Conservation (phyloP, 1,140 invertebrate species). For the Cotesia chilonis region DNA sequence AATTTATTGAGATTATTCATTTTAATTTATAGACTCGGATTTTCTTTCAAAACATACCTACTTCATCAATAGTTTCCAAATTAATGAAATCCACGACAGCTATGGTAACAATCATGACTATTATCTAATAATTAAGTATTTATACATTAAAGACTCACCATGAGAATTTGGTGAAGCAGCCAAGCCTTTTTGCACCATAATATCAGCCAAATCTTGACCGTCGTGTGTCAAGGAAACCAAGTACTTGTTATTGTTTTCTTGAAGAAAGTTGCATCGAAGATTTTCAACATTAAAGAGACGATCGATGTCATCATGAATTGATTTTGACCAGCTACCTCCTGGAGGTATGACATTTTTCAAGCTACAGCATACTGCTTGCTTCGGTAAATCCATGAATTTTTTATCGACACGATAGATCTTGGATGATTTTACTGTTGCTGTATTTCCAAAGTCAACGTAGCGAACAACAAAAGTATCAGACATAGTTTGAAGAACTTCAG, state of each 20-base stretch:
- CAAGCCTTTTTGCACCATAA: slow-evolving; percentile 61
- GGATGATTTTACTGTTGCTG: slow-evolving; percentile 66
- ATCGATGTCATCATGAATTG: slow-evolving; percentile 61
- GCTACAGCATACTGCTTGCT: slow-evolving; percentile 74
- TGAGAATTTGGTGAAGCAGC: slow-evolving; percentile 43
- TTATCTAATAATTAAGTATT: not conserved
- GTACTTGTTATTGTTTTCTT: slow-evolving; percentile 62
- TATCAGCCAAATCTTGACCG: slow-evolving; percentile 55
- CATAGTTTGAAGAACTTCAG: slow-evolving; percentile 68
- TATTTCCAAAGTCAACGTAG: slow-evolving; percentile 81
- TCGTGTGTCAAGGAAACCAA: slow-evolving; percentile 67
- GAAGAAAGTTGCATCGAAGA: slow-evolving; percentile 67
- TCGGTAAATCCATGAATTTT: slow-evolving; percentile 73
- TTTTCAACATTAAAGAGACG: slow-evolving; percentile 69
- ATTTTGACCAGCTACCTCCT: slow-evolving; percentile 65
- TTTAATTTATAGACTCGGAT: not conserved
- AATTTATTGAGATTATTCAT: not conserved
- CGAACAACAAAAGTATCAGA: slow-evolving; percentile 70
- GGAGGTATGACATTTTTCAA: slow-evolving; percentile 69
- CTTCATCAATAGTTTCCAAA: not conserved
- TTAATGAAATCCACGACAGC: not conserved
- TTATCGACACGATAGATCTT: slow-evolving; percentile 75
- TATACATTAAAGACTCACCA: slow-evolving; percentile 42
- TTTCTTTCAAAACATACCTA: not conserved
- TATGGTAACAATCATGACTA: not conserved